Evolutionary conservation across 2,797 vertebrate species (phyloP).

Genomic region (Echeneis naucrates): DNA sequence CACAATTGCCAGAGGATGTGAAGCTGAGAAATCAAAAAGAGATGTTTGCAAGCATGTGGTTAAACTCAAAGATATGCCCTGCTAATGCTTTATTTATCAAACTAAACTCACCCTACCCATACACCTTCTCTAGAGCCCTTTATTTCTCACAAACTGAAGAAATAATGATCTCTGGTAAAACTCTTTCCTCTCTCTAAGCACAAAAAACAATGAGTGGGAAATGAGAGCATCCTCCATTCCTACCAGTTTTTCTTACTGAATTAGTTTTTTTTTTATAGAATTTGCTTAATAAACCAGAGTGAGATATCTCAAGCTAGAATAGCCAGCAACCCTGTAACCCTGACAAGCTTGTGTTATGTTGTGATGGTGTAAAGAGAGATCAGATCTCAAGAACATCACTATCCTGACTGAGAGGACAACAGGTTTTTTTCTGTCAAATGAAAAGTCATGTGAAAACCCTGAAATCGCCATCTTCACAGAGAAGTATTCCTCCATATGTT

Average conservation of each 20-base stretch:
- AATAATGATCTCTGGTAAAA: constrained; percentile 8
- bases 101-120: background rate
- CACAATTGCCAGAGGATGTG: constrained; percentile 12
- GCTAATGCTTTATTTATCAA: background rate
- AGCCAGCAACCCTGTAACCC: background rate
- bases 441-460: constrained; percentile 60
- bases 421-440: constrained; percentile 38
- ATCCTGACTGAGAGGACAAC: constrained; percentile 15
- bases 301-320: background rate
- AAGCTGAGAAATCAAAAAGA: constrained; percentile 11
- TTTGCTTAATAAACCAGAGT: background rate
- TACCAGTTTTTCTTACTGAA: background rate
- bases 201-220: constrained; percentile 14
- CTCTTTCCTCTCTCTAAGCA: background rate
- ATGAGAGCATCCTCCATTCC: background rate
- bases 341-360: background rate
- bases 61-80: background rate
- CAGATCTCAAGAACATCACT: constrained; percentile 4
- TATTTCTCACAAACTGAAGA: constrained; percentile 11
- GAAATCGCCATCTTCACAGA: constrained; percentile 57
- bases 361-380: background rate
- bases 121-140: background rate
- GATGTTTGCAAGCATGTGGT: background rate
- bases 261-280: background rate
- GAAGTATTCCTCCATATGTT: constrained; percentile 16